Evolutionary conservation across 2,888 invertebrate species (phyloP), one percentile per base, ranked within the genome.

Genomic region (Caenorhabditis sp.): DNA sequence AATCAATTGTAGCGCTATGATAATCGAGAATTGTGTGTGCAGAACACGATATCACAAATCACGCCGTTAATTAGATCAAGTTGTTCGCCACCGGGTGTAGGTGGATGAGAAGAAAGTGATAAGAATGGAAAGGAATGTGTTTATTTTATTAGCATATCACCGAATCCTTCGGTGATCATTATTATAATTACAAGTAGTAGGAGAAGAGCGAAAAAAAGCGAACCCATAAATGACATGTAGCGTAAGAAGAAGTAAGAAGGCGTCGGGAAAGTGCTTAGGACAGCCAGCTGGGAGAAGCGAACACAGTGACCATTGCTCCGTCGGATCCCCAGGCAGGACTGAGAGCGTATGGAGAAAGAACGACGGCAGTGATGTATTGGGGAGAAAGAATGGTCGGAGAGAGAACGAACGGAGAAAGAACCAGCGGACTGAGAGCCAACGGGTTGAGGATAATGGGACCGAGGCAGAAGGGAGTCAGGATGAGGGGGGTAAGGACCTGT

Each of bases 321-420:
- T 71, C 66, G 17, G 81, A 78, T 39, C 63, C 59, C 39, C 73
- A 65, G 2, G 78, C 56, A 0, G 82, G 80, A 37, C 74, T 74
- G 27, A 79, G 50, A n/a, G 80, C 82, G 50, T 79, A 79, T 1
- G 82, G 82, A 15, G 80, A 80, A 0, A 82, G 48, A 11, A 82
- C 62, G 8, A 80, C 58, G 8, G 72, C 78, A 5, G 74, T 77
- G 6, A 80, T 66, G 48, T 55, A 68, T 41, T 78, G 81, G 22
- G 84, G 83, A 0, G 82, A 82, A 2, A 86, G 61, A 43, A 87
- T 83, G 11, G 82, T 74, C 4, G 86, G 85, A 8, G 80, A 78
- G 5, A 85, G 55, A 3, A 81, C 80, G 46, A 85, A 76, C n/a
- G 84, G 85, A 2, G 78, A 79, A 5, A 86, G 66, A 1, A 84